Evolutionary conservation across 2,888 invertebrate species (phyloP).

Genomic region (Polyploca ridens): DNA sequence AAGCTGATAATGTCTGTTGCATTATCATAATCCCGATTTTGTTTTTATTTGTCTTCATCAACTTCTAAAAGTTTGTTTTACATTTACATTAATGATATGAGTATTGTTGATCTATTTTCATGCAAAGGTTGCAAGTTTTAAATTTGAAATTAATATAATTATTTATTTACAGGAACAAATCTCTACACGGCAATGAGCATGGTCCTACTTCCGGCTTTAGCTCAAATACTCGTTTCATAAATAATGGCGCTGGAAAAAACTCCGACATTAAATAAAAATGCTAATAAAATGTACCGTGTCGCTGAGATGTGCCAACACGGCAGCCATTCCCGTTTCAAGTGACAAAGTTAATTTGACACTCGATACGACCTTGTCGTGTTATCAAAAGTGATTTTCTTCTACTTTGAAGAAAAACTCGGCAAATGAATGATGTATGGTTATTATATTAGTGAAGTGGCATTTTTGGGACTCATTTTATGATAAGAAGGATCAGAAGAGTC

Average conservation of each 20-base stretch:
- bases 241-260: slow-evolving; percentile 16
- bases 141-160: neutral
- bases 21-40: no score
- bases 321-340: slow-evolving; percentile 18
- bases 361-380: slow-evolving; percentile 4
- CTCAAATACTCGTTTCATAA: slow-evolving; percentile 57
- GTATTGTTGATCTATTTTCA: no score
- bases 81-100: no score
- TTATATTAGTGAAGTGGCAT: neutral
- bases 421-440: neutral
- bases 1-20: no score
- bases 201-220: slow-evolving; percentile 57
- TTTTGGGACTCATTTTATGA: neutral
- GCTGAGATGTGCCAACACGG: slow-evolving; percentile 1
- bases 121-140: no score
- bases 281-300: slow-evolving; percentile 14
- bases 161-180: slow-evolving; percentile 59
- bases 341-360: slow-evolving; percentile 25
- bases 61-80: no score
- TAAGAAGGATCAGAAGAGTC: no score
- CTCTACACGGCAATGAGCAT: slow-evolving; percentile 52
- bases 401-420: neutral
- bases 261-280: slow-evolving; percentile 15
- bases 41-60: no score
- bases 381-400: neutral